Percentiles rank a stretch among this genome's conserved stretches.
Conservation (phyloP, 2,888 invertebrate species). For the Caenorhabditis doughertyi region DNA sequence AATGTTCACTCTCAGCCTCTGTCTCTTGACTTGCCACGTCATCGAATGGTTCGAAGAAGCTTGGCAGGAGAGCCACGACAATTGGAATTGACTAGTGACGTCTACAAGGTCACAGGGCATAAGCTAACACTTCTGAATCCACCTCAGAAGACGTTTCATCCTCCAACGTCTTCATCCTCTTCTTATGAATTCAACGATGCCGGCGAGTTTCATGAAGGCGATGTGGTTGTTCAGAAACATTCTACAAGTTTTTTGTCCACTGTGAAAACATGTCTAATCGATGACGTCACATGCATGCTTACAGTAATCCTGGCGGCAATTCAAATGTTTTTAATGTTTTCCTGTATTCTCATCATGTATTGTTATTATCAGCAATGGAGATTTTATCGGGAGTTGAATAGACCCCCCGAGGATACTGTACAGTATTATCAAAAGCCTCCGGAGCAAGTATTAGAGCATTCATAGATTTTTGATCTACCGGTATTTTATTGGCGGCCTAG, state of each 20-base stretch:
- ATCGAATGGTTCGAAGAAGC: slow-evolving; percentile 50
- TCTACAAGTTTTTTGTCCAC: slow-evolving; percentile 12
- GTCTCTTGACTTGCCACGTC: slow-evolving; percentile 54
- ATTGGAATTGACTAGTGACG: slow-evolving; percentile 44
- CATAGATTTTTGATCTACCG: not conserved
- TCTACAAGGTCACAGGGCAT: slow-evolving; percentile 55
- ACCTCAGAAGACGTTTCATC: not conserved
- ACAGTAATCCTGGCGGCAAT: slow-evolving; percentile 71
- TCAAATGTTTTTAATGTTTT: slow-evolving; percentile 71
- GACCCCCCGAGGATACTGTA: slow-evolving; percentile 31
- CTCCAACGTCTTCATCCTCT: not conserved
- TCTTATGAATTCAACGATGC: slow-evolving; percentile 23
- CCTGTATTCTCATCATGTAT: slow-evolving; percentile 70
- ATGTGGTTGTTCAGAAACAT: slow-evolving; percentile 52
- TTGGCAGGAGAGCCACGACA: slow-evolving; percentile 38
- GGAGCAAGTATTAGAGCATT: not conserved
- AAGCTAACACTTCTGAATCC: slow-evolving; percentile 53
- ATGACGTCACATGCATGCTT: slow-evolving; percentile 74
- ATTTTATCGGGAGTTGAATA: slow-evolving; percentile 46
- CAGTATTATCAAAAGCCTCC: slow-evolving; percentile 47
- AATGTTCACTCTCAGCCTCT: slow-evolving; percentile 33
- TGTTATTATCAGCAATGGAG: slow-evolving; percentile 64
- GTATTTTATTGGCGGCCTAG: slow-evolving; percentile 2
- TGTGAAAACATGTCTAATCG: slow-evolving; percentile 67
- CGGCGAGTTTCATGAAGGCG: slow-evolving; percentile 50